These are phyloP conservation scores for Oeneis ivallda DNA, from an alignment of 2,888 invertebrate species.

Conservation along the genomic window DNA sequence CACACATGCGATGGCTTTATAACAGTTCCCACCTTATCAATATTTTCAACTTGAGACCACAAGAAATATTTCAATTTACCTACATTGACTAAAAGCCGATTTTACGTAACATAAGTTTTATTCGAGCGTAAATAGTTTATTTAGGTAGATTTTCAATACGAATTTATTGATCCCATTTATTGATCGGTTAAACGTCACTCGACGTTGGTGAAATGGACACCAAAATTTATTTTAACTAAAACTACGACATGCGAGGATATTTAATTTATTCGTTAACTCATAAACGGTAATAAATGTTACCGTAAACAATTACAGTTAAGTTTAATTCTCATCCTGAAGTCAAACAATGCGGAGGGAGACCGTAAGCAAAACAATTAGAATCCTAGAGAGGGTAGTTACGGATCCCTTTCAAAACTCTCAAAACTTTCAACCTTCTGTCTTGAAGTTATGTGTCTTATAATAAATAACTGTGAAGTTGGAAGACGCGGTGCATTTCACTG, in stretches of 20 bases:
- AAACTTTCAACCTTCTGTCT: slow-evolving; percentile 46
- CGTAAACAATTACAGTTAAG: slow-evolving; percentile 62
- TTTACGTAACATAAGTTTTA: too few relatives aligned
- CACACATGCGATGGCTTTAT: background rate
- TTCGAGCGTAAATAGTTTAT: too few relatives aligned
- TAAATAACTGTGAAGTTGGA: slow-evolving; percentile 33
- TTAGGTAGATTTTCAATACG: too few relatives aligned
- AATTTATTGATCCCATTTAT: too few relatives aligned
- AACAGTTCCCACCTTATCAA: background rate
- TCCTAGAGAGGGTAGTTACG: slow-evolving; percentile 57
- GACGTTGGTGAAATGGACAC: too few relatives aligned
- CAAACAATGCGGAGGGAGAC: slow-evolving; percentile 56
- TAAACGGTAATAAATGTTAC: slow-evolving; percentile 49
- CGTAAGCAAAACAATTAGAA: slow-evolving; percentile 69
- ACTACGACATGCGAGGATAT: slow-evolving; percentile 10
- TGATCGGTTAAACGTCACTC: too few relatives aligned
- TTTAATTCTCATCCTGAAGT: slow-evolving; percentile 57
- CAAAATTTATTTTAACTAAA: too few relatives aligned
- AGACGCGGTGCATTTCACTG: slow-evolving; percentile 10
- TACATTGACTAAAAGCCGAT: background rate
- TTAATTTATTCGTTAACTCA: slow-evolving; percentile 38
- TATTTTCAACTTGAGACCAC: background rate
- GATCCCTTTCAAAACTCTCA: slow-evolving; percentile 56
- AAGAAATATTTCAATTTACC: background rate
- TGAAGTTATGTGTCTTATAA: slow-evolving; percentile 35